Conservation (phyloP, 1,140 invertebrate species). For the Marisa cornuarietis region DNA sequence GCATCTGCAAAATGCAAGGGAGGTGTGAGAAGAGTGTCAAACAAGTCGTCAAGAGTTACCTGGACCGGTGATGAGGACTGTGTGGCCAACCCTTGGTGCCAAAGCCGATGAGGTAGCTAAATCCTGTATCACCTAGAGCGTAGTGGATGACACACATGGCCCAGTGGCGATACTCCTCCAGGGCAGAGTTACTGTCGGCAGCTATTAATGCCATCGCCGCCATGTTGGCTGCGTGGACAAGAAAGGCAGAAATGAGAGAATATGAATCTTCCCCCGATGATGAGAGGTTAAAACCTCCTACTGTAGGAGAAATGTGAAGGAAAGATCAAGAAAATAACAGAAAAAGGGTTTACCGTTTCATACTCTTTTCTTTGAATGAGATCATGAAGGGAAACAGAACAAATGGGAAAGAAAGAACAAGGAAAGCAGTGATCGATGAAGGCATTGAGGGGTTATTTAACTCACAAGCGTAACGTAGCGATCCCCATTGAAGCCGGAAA, state of each 20-base stretch:
- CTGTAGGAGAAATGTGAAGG: too few species aligned
- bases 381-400: too few species aligned
- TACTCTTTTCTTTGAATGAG: too few species aligned
- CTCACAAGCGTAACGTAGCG: slow-evolving; percentile 46
- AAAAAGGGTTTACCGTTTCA: too few species aligned
- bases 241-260: neutral
- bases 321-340: too few species aligned
- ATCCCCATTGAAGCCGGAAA: slow-evolving; percentile 47
- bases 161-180: slow-evolving; percentile 66
- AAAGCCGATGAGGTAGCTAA: slow-evolving; percentile 75
- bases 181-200: slow-evolving; percentile 47
- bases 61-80: slow-evolving; percentile 58
- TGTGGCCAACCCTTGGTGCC: slow-evolving; percentile 71
- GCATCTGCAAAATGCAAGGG: too few species aligned
- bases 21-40: neutral
- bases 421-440: too few species aligned
- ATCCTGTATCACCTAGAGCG: slow-evolving; percentile 72
- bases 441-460: neutral
- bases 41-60: slow-evolving; percentile 29
- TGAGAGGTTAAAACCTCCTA: too few species aligned
- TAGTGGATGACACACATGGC: slow-evolving; percentile 74
- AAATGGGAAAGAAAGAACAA: too few species aligned
- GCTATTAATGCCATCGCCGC: slow-evolving; percentile 56
- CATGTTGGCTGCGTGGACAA: slow-evolving; percentile 50
- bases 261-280: too few species aligned